These are phyloP conservation scores for Calameuta filiformis DNA, from an alignment of 2,888 invertebrate genomes.

Conservation along the genomic window DNA sequence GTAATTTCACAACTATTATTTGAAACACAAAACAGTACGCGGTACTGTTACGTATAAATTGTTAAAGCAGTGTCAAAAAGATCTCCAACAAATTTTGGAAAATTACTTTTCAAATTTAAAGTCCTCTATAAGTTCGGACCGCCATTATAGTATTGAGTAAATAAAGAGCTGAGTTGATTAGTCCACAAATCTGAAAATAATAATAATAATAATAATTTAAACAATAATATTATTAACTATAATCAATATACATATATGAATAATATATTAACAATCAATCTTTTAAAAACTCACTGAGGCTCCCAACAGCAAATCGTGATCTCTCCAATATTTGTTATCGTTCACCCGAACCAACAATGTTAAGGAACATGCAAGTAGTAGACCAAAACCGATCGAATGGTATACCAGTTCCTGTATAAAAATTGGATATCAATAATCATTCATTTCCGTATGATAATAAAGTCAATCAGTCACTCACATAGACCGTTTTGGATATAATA, in stretches of 20 bases:
- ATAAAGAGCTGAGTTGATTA: slow-evolving; percentile 79
- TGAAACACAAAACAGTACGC: neutral
- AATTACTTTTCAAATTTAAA: slow-evolving; percentile 65
- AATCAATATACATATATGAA: neutral
- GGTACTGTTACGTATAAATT: neutral
- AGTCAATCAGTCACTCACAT: slow-evolving; percentile 71
- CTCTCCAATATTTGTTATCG: slow-evolving; percentile 47
- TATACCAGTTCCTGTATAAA: slow-evolving; percentile 82
- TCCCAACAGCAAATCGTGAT: slow-evolving; percentile 76
- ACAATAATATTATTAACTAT: neutral
- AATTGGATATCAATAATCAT: neutral
- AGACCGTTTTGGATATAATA: slow-evolving; percentile 83
- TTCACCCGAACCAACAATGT: slow-evolving; percentile 77
- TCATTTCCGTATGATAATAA: neutral
- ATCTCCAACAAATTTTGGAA: neutral
- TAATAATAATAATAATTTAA: neutral
- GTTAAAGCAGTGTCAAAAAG: neutral
- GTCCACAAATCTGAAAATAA: slow-evolving; percentile 75
- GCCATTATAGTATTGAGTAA: slow-evolving; percentile 82
- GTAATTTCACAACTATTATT: neutral
- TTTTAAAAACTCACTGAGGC: slow-evolving; percentile 74
- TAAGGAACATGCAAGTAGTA: slow-evolving; percentile 78
- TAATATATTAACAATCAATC: slow-evolving; percentile 8
- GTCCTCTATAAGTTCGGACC: slow-evolving; percentile 79
- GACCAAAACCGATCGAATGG: slow-evolving; percentile 79